Conservation (phyloP, 2,113 vertebrate species). For the Perca schrenkii region DNA sequence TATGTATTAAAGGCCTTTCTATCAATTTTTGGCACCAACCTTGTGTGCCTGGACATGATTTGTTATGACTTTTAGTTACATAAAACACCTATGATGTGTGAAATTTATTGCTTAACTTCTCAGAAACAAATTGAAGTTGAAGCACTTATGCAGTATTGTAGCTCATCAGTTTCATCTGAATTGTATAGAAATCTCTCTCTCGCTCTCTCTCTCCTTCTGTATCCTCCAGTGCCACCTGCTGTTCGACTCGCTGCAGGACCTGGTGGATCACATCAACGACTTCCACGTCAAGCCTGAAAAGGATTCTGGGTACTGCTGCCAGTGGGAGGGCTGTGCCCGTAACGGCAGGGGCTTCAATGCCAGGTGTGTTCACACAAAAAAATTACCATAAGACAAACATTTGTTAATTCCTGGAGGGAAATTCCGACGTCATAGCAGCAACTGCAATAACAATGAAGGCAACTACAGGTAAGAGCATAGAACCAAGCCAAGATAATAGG, state of each 20-base stretch:
- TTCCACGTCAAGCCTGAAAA: slow-evolving; percentile 96
- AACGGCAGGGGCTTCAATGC: slow-evolving; percentile 96
- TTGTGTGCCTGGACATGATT: no score
- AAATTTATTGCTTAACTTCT: no score
- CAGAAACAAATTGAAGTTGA: no score
- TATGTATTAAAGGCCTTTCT: no score
- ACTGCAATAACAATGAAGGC: no score
- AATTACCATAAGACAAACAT: no score
- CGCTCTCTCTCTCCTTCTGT: not conserved
- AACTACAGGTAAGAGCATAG: no score
- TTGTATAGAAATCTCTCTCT: no score
- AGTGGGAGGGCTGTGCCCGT: slow-evolving; percentile 96
- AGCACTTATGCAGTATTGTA: not conserved
- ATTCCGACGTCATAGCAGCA: no score
- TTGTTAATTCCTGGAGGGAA: no score
- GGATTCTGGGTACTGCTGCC: slow-evolving; percentile 95
- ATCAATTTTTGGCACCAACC: no score
- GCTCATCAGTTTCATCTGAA: not conserved
- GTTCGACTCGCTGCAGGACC: slow-evolving; percentile 93
- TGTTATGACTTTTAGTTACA: not conserved
- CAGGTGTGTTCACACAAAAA: slow-evolving; percentile 81
- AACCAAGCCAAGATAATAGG: no score
- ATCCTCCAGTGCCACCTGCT: slow-evolving; percentile 91
- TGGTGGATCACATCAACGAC: slow-evolving; percentile 97
- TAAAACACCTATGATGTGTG: not conserved